Evolutionary conservation across 2,113 vertebrate species (phyloP).

Genomic region (Panthera uncia): DNA sequence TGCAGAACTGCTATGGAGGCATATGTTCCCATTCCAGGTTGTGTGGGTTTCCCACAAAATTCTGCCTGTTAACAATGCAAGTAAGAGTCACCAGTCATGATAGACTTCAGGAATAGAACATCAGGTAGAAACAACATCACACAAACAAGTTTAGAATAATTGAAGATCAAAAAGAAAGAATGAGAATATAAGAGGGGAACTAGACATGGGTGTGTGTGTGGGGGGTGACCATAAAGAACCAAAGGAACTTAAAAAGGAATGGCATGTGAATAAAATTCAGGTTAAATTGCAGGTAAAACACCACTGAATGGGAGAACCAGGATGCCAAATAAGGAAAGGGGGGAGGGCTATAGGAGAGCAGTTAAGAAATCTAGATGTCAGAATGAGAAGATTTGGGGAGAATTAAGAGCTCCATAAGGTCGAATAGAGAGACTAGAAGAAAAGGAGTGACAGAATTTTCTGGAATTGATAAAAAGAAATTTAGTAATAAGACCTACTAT

Average conservation of each 20-base stretch:
- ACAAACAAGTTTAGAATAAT: neutral
- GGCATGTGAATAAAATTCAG: neutral
- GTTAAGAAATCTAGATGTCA: neutral
- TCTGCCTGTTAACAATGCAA: neutral
- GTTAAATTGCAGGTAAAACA: neutral
- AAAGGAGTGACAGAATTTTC: neutral
- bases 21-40: neutral
- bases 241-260: neutral
- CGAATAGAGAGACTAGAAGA: neutral
- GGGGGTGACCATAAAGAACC: neutral
- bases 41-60: neutral
- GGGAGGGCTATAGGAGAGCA: neutral
- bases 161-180: neutral
- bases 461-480: neutral
- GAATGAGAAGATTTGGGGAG: neutral
- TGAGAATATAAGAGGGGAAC: neutral
- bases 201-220: neutral
- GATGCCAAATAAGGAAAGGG: neutral
- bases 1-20: neutral
- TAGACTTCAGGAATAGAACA: neutral
- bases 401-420: neutral
- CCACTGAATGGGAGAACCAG: neutral
- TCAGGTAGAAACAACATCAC: neutral
- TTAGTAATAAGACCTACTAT: neutral
- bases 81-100: neutral